Evolutionary conservation across 2,113 vertebrate genomes (phyloP).

Genomic region (Podiceps cristatus): DNA sequence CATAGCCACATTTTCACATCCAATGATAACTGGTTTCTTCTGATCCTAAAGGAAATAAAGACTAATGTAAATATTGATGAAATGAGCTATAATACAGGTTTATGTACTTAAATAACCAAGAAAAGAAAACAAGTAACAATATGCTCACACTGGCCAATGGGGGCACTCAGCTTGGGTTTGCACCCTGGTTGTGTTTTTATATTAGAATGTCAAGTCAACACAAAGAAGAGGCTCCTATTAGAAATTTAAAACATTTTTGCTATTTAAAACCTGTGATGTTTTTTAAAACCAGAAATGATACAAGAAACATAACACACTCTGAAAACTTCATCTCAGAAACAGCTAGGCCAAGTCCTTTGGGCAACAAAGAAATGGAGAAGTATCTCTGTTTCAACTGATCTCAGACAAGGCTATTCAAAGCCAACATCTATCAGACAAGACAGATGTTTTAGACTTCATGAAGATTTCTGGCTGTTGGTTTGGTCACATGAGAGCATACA

Average conservation of each 20-base stretch:
- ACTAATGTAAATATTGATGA: not conserved
- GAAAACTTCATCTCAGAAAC: conserved; percentile 30
- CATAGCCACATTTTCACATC: not conserved
- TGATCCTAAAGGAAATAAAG: not conserved
- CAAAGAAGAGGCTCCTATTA: not conserved
- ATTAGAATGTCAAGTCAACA: not conserved
- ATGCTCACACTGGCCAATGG: not conserved
- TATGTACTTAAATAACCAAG: not conserved
- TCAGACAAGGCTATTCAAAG: conserved; percentile 5
- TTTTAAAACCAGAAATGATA: conserved; percentile 27
- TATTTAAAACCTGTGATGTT: conserved; percentile 4
- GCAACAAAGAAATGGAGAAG: conserved; percentile 2
- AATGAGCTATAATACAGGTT: not conserved
- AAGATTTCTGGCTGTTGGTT: not conserved
- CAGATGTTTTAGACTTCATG: conserved; percentile 28
- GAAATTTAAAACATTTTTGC: not conserved
- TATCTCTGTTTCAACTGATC: not conserved
- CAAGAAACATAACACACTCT: not conserved
- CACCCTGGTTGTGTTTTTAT: not conserved
- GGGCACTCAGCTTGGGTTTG: not conserved
- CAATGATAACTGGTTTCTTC: not conserved
- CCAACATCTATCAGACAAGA: not conserved
- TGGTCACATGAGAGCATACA: not conserved
- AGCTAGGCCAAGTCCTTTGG: not conserved
- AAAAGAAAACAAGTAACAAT: not conserved